Evolutionary conservation across 2,797 vertebrate species (phyloP).

Genomic region (Hyperoplus lanceolatus): DNA sequence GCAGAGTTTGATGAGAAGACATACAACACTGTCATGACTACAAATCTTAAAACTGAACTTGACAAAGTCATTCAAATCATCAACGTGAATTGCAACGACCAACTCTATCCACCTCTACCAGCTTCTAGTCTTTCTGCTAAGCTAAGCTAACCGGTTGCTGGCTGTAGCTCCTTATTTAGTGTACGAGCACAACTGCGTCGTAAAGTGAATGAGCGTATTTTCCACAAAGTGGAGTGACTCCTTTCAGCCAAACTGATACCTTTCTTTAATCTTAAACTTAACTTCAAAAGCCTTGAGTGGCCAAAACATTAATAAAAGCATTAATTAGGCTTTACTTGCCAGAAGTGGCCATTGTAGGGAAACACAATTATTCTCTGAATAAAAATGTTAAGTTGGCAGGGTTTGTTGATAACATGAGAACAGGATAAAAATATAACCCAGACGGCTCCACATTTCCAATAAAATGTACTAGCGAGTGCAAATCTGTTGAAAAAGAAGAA

Average conservation of each 20-base stretch:
- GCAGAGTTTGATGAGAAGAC: constrained; percentile 1
- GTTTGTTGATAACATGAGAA: neutral
- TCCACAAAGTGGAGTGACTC: neutral
- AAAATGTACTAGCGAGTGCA: neutral
- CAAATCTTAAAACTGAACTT: neutral
- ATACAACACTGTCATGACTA: neutral
- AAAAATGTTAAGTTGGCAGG: neutral
- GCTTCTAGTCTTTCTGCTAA: neutral
- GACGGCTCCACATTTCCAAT: neutral
- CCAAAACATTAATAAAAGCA: constrained; percentile 9
- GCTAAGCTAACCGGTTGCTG: neutral
- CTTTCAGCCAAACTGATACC: neutral
- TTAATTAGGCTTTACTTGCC: neutral
- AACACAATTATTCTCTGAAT: neutral
- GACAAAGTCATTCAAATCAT: neutral
- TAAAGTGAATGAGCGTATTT: neutral
- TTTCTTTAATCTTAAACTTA: neutral
- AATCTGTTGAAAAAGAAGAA: constrained; percentile 5
- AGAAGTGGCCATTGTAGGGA: neutral
- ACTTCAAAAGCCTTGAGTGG: neutral
- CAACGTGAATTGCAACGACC: no score
- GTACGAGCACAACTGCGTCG: neutral
- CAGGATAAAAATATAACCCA: neutral
- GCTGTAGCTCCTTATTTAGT: neutral
- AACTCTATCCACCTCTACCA: neutral